Evolutionary conservation across 2,113 vertebrate genomes (phyloP).

Genomic region (Spea multiplicata): DNA sequence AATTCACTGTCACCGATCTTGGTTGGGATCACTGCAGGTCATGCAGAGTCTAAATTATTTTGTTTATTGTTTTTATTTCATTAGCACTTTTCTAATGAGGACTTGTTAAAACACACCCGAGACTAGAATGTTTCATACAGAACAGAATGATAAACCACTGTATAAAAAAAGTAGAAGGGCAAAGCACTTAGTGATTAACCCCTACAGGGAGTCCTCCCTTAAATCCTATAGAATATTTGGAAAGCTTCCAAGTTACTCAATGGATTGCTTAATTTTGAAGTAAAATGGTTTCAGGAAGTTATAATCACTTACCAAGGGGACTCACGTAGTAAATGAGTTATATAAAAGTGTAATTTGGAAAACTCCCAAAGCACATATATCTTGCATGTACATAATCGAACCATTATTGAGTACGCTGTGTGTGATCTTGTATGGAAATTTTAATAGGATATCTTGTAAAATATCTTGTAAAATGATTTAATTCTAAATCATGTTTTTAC

Average conservation of each 20-base stretch:
- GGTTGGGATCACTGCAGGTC: slow-evolving; percentile 61
- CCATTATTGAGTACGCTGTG: not conserved
- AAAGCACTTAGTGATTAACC: not conserved
- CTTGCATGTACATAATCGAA: not conserved
- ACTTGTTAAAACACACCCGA: slow-evolving; percentile 54
- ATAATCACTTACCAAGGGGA: slow-evolving; percentile 6
- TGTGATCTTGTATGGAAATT: not conserved
- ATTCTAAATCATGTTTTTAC: too few relatives aligned
- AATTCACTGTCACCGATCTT: slow-evolving; percentile 61
- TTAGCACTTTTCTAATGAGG: slow-evolving; percentile 61
- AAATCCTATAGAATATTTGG: slow-evolving; percentile 31
- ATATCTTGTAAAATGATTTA: not conserved
- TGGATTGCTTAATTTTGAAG: slow-evolving; percentile 17
- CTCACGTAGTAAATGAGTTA: slow-evolving; percentile 24
- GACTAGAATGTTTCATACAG: not conserved
- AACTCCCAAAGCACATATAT: slow-evolving; percentile 7
- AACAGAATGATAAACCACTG: slow-evolving; percentile 8
- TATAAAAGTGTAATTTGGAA: slow-evolving; percentile 21
- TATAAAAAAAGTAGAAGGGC: not conserved
- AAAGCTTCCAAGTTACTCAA: slow-evolving; percentile 12
- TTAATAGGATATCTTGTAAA: not conserved
- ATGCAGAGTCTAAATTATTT: slow-evolving; percentile 62
- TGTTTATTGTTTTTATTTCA: slow-evolving; percentile 69
- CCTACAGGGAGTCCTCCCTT: not conserved
- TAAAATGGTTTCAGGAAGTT: slow-evolving; percentile 12